Percentiles rank a stretch among this genome's conserved stretches.
Evolutionary conservation across 1,140 invertebrate genomes (phyloP).

Genomic region (Macrobrachium rosenbergii): DNA sequence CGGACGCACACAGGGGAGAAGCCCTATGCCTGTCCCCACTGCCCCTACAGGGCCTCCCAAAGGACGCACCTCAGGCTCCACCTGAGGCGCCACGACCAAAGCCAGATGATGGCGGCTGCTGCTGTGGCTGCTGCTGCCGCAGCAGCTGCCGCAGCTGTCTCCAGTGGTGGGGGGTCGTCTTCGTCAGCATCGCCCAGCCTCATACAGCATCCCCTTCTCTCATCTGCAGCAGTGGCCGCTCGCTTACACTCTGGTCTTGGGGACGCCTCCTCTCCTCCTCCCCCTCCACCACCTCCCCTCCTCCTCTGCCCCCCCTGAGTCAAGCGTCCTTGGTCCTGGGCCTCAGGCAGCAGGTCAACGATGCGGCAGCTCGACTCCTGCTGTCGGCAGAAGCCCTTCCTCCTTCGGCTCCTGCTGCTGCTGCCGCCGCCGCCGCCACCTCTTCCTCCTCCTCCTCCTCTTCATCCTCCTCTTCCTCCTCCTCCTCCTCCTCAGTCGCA

Average conservation of each 20-base stretch:
- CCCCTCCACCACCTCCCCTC: not conserved
- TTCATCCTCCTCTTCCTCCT: not conserved
- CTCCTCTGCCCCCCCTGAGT: not conserved
- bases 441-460: not conserved
- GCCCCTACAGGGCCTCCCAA: conserved; percentile 58
- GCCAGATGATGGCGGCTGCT: not conserved
- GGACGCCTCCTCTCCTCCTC: too few relatives aligned
- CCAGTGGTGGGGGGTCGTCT: not conserved
- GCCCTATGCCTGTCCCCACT: conserved; percentile 59
- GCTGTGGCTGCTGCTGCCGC: not conserved
- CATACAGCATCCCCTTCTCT: not conserved
- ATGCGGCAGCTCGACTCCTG: conserved; percentile 67
- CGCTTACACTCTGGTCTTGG: too few relatives aligned
- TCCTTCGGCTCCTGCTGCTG: not conserved
- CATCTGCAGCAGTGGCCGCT: not conserved
- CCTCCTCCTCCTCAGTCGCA: not conserved
- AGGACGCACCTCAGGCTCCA: conserved; percentile 49
- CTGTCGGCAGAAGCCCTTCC: not conserved
- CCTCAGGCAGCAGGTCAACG: not conserved
- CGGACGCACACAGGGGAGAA: conserved; percentile 59
- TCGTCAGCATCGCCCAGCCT: too few relatives aligned
- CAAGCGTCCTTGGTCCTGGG: too few relatives aligned
- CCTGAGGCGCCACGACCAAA: conserved; percentile 42
- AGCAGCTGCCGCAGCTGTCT: not conserved
- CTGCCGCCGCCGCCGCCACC: not conserved